These are phyloP conservation scores for Sabatieria punctata DNA, from an alignment of 2,888 invertebrate genomes.

Conservation along the genomic window DNA sequence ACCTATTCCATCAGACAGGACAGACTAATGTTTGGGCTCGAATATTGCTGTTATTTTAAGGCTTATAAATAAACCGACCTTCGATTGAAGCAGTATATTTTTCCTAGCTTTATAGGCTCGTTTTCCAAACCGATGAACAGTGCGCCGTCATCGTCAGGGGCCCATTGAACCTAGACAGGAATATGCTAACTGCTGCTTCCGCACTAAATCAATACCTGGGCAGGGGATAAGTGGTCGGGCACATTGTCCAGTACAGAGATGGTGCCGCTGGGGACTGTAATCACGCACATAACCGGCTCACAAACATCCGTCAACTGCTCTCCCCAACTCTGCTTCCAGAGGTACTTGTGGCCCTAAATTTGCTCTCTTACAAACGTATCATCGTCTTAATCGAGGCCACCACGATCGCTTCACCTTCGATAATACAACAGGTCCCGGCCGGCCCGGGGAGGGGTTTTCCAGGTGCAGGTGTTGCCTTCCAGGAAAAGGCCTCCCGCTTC, in stretches of 20 bases:
- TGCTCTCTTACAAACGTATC: neutral
- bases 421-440: too few relatives aligned
- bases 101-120: slow-evolving; percentile 20
- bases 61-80: too few relatives aligned
- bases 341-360: slow-evolving; percentile 23
- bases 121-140: slow-evolving; percentile 23
- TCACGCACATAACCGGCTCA: slow-evolving; percentile 23
- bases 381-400: slow-evolving; percentile 9
- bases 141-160: slow-evolving; percentile 24
- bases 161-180: slow-evolving; percentile 17
- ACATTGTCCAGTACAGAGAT: slow-evolving; percentile 14
- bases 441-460: too few relatives aligned
- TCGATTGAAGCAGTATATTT: slow-evolving; percentile 23
- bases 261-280: slow-evolving; percentile 17
- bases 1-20: too few relatives aligned
- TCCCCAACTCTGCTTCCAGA: slow-evolving; percentile 22
- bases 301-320: slow-evolving; percentile 21
- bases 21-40: too few relatives aligned
- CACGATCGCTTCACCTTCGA: slow-evolving; percentile 18
- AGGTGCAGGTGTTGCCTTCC: too few relatives aligned
- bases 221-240: slow-evolving; percentile 3
- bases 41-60: too few relatives aligned
- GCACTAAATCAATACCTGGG: neutral
- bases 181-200: neutral
- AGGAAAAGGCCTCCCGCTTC: too few relatives aligned